phyloP scores from a whole-genome alignment of 1,140 invertebrate species.

The Calephelis virginiensis region DNA sequence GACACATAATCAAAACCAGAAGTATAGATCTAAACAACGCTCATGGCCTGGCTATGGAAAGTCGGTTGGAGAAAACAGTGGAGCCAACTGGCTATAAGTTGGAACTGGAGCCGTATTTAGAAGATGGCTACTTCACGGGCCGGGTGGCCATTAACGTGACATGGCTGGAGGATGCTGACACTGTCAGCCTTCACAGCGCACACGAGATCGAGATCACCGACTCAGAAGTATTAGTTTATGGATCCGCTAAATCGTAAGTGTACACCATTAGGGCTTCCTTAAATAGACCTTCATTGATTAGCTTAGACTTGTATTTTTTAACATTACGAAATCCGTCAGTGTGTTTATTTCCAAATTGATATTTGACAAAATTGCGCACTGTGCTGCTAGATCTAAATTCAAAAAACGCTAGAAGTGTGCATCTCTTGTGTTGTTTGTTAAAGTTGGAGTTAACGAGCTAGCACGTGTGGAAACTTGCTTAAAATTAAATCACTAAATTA shows the following conservation, averaged over 20 bases:
- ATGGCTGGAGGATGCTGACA: constrained; percentile 78
- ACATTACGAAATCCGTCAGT: no score
- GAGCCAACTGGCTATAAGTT: constrained; percentile 81
- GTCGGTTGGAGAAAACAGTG: constrained; percentile 78
- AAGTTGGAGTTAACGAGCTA: no score
- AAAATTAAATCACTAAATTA: no score
- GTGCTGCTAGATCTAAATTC: no score
- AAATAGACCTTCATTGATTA: neutral
- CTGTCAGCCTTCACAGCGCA: constrained; percentile 81
- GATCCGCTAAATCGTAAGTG: constrained; percentile 45
- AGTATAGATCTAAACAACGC: constrained; percentile 82
- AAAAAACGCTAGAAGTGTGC: no score
- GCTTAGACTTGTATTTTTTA: no score
- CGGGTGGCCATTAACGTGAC: constrained; percentile 81
- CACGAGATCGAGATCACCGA: constrained; percentile 79
- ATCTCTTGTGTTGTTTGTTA: no score
- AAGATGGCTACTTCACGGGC: constrained; percentile 80
- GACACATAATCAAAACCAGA: constrained; percentile 67
- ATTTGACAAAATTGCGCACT: no score
- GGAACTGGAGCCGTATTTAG: constrained; percentile 80
- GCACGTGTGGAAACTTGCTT: no score
- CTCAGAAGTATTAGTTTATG: constrained; percentile 50
- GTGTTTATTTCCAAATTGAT: no score
- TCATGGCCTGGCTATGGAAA: constrained; percentile 79
- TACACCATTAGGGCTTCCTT: no score